Percentiles rank a stretch among this genome's conserved stretches.
Evolutionary conservation across 2,888 invertebrate species (phyloP).

Genomic region (Coleophora flavipennella): DNA sequence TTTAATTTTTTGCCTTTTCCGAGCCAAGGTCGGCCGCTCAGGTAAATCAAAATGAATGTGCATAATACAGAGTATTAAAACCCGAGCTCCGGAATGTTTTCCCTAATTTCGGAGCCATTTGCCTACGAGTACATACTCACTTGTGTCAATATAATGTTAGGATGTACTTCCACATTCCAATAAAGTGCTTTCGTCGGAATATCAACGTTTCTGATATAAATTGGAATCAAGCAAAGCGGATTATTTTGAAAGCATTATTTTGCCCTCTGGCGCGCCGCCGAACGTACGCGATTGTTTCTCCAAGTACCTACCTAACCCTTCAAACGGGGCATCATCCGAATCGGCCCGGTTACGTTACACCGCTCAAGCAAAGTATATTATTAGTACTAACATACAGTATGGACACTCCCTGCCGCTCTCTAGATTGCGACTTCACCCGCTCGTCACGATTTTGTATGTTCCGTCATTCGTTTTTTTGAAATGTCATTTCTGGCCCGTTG

Average conservation of each 20-base stretch:
- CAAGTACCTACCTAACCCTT: too few species aligned
- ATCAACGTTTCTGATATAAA: constrained; percentile 1
- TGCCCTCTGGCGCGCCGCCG: neutral
- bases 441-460: too few species aligned
- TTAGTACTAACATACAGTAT: too few species aligned
- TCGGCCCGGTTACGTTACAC: too few species aligned
- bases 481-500: too few species aligned
- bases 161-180: neutral
- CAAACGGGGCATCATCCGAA: too few species aligned
- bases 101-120: neutral
- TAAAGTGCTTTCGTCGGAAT: neutral
- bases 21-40: neutral
- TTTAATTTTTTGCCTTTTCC: too few species aligned
- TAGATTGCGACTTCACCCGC: too few species aligned
- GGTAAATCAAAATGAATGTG: neutral
- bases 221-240: constrained; percentile 1
- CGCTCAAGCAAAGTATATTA: too few species aligned
- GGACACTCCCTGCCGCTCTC: too few species aligned
- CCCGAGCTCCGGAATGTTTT: neutral
- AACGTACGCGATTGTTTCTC: neutral
- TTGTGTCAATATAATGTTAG: neutral
- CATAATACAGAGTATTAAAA: neutral
- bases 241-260: constrained; percentile 1
- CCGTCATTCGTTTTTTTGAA: too few species aligned
- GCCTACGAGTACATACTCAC: neutral